Percentiles rank a stretch among this genome's conserved stretches.
phyloP scores from a whole-genome alignment of 2,113 vertebrate species.

The Leptosomus discolor region DNA sequence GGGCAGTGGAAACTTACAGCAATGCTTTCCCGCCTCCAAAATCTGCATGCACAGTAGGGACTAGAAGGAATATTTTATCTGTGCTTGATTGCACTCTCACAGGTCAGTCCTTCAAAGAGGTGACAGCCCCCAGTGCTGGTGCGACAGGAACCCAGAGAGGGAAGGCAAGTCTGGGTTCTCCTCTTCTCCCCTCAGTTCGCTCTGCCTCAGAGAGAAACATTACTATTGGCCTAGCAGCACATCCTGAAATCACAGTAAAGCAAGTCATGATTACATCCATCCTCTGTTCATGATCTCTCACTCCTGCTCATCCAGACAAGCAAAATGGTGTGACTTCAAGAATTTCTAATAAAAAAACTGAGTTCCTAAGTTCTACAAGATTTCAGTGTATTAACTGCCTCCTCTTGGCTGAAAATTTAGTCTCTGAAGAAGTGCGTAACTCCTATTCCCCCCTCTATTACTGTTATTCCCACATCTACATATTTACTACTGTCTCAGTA shows the following conservation, averaged over 20 bases:
- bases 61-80: not conserved
- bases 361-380: not conserved
- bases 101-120: not conserved
- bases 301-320: not conserved
- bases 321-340: not conserved
- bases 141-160: not conserved
- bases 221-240: not conserved
- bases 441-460: rapidly evolving
- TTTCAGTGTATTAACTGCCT: not conserved
- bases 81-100: not conserved
- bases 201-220: rapidly evolving
- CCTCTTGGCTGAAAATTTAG: not conserved
- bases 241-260: not conserved
- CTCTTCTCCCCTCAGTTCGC: not conserved
- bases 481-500: not conserved
- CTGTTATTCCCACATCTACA: not conserved
- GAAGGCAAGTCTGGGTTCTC: not conserved
- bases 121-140: not conserved
- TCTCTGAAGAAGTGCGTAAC: not conserved
- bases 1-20: not conserved
- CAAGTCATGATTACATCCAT: rapidly evolving
- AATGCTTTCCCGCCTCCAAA: not conserved
- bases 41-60: not conserved
- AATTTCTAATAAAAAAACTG: not conserved
- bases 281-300: not conserved